Conservation (phyloP, 2,113 vertebrate genomes). For the Melanerpes formicivorus region DNA sequence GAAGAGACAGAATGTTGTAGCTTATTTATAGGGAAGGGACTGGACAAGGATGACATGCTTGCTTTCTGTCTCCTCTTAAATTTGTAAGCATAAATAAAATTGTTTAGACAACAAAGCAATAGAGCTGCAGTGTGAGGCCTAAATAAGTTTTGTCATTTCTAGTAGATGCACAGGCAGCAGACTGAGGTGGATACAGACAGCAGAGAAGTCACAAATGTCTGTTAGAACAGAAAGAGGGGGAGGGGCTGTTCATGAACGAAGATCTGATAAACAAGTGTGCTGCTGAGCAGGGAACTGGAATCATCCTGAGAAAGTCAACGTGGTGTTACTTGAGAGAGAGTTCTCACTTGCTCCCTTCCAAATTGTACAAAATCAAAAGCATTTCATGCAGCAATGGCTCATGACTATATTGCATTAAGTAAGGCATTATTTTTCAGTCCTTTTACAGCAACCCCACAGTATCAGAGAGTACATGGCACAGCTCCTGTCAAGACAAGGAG, state of each 20-base stretch:
- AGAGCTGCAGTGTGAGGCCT: background rate
- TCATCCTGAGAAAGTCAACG: background rate
- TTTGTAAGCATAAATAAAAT: background rate
- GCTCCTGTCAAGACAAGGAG: background rate
- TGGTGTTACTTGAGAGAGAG: background rate
- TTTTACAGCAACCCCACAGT: background rate
- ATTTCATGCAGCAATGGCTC: background rate
- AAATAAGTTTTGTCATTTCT: background rate
- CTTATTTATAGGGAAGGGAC: background rate
- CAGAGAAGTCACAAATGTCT: background rate
- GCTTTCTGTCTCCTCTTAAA: background rate
- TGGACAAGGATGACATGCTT: background rate
- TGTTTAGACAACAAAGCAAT: background rate
- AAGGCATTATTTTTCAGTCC: background rate
- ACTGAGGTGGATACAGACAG: background rate
- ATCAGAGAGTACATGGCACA: background rate
- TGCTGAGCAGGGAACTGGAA: background rate
- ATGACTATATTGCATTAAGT: background rate
- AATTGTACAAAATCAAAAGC: background rate
- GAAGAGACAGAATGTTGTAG: background rate
- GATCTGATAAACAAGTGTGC: background rate
- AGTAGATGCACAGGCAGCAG: background rate
- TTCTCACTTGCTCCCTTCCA: background rate
- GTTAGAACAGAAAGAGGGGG: background rate
- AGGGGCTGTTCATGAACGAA: background rate